Percentiles rank a stretch among this genome's conserved stretches.
These are phyloP conservation scores for Oreocharis arfaki DNA, from an alignment of 2,113 vertebrate species.

Conservation along the genomic window DNA sequence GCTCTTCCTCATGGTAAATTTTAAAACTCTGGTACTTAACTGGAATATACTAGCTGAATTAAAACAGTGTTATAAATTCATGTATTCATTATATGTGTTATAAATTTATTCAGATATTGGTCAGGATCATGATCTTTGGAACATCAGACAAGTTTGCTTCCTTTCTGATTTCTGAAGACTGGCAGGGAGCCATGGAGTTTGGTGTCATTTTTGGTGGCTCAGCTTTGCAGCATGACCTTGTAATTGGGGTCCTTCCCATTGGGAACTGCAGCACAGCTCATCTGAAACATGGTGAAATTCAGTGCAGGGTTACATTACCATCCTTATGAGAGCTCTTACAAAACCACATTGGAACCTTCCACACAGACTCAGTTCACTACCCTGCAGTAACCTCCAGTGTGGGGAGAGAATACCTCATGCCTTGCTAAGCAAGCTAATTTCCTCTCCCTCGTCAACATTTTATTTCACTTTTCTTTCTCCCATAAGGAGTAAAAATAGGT, in stretches of 20 bases:
- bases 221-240: neutral
- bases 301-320: neutral
- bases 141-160: neutral
- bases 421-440: neutral
- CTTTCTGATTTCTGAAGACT: neutral
- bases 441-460: neutral
- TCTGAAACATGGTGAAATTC: neutral
- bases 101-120: neutral
- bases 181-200: neutral
- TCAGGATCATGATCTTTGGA: neutral
- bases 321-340: neutral
- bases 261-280: neutral
- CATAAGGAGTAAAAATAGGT: neutral
- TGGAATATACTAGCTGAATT: neutral
- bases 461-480: neutral
- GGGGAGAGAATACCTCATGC: neutral
- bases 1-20: neutral
- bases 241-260: neutral
- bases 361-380: neutral
- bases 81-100: neutral
- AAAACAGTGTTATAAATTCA: neutral
- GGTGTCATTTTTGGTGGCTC: neutral
- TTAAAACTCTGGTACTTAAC: neutral
- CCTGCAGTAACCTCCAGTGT: neutral
- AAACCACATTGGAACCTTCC: neutral